Evolutionary conservation across 2,113 vertebrate species (phyloP).

Genomic region (Acanthisitta chloris): DNA sequence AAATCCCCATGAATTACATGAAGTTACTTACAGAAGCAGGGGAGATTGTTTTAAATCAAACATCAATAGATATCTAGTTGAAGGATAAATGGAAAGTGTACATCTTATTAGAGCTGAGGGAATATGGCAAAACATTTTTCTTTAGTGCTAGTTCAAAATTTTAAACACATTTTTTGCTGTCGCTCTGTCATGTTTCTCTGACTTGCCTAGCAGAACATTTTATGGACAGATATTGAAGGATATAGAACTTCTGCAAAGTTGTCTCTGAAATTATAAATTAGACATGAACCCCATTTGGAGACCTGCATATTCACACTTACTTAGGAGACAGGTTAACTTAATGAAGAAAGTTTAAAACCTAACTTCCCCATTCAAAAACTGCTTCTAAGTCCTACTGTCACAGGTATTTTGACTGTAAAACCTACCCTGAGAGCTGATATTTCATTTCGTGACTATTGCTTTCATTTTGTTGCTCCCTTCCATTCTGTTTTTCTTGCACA

Average conservation of each 20-base stretch:
- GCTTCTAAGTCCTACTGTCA: background rate
- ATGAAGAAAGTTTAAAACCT: background rate
- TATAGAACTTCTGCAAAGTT: background rate
- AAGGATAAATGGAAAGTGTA: slow-evolving; percentile 37
- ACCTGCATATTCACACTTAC: background rate
- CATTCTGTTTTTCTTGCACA: background rate
- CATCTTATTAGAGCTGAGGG: slow-evolving; percentile 36
- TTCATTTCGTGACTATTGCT: background rate
- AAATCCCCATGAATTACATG: slow-evolving; percentile 43
- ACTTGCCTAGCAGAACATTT: background rate
- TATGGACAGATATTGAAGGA: background rate
- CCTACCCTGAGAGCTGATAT: background rate
- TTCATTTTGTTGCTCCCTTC: background rate
- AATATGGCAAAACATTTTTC: slow-evolving; percentile 30
- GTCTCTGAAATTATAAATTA: background rate
- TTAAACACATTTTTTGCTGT: slow-evolving; percentile 9
- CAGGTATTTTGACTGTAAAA: background rate
- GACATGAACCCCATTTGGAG: background rate
- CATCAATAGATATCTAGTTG: slow-evolving; percentile 47
- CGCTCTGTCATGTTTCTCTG: background rate
- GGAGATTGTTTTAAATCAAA: slow-evolving; percentile 57
- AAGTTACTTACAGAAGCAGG: slow-evolving; percentile 24
- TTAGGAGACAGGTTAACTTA: background rate
- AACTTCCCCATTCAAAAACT: background rate
- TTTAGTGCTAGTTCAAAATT: slow-evolving; percentile 39